phyloP scores from a whole-genome alignment of 2,797 vertebrate species.

The Gymnoscopelus braueri region DNA sequence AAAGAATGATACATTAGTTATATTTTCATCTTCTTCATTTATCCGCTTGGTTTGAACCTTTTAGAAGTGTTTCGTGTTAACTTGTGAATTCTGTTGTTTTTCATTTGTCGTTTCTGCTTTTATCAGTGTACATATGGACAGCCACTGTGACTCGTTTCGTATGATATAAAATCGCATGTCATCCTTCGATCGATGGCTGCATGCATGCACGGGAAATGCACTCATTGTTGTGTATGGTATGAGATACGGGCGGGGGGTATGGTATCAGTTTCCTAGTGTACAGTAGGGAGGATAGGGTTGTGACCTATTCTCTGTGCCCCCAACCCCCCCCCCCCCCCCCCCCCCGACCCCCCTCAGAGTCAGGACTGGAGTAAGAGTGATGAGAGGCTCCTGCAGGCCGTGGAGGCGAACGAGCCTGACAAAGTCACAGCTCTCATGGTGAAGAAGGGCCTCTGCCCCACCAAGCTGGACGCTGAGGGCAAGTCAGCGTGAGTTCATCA shows the following conservation, averaged over 20 bases:
- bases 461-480: conserved; percentile 92
- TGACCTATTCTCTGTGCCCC: conserved; percentile 50
- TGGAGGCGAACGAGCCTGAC: conserved; percentile 93
- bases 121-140: no score
- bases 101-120: background rate
- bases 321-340: conserved; percentile 26
- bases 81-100: conserved; percentile 1
- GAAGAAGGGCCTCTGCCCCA: conserved; percentile 94
- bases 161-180: no score
- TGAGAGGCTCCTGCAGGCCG: conserved; percentile 92
- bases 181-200: background rate
- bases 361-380: conserved; percentile 97
- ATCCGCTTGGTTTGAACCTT: background rate
- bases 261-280: conserved; percentile 34
- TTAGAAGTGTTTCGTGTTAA: background rate
- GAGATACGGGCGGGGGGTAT: conserved; percentile 14
- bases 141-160: no score
- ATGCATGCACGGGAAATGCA: background rate
- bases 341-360: conserved; percentile 77
- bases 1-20: background rate
- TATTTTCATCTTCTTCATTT: background rate
- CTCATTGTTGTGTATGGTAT: conserved; percentile 21
- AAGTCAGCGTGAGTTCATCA: conserved; percentile 92
- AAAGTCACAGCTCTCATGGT: conserved; percentile 91
- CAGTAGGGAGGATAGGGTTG: background rate